A percentile compares a stretch with the other conserved stretches of the same genome.
phyloP scores from a whole-genome alignment of 2,113 vertebrate genomes.

The Neolamprologus modestus region DNA sequence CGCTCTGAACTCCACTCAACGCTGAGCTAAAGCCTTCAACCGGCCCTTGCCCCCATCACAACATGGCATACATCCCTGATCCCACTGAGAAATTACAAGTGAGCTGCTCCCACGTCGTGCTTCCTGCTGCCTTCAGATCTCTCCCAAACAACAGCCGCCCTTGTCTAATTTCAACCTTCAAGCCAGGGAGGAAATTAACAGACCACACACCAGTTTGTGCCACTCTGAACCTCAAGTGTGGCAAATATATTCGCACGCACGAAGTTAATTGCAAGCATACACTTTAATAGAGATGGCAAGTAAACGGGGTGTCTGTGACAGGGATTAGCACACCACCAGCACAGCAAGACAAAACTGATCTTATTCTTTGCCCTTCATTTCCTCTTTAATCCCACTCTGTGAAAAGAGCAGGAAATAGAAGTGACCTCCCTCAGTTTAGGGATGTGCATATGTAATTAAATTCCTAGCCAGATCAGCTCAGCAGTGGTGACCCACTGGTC shows the following conservation, averaged over 20 bases:
- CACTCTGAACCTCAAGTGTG: constrained; percentile 19
- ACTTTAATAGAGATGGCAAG: neutral
- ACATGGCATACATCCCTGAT: constrained; percentile 32
- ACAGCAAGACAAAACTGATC: constrained; percentile 9
- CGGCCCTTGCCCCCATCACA: neutral
- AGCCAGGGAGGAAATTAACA: constrained; percentile 60
- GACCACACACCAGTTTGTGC: constrained; percentile 52
- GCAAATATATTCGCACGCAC: neutral
- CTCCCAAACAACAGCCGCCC: constrained; percentile 60
- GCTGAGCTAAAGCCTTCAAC: neutral
- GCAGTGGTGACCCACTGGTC: neutral
- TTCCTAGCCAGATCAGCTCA: constrained; percentile 19
- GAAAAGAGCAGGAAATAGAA: constrained; percentile 35
- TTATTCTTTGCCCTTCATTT: constrained; percentile 31
- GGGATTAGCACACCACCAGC: constrained; percentile 24
- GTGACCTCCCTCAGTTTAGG: neutral
- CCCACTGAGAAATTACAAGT: constrained; percentile 34
- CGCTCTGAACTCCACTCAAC: constrained; percentile 13
- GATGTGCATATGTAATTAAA: constrained; percentile 49
- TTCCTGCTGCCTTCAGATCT: constrained; percentile 22
- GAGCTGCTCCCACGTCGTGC: constrained; percentile 16
- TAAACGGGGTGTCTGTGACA: constrained; percentile 5
- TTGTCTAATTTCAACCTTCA: constrained; percentile 28
- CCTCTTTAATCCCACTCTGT: constrained; percentile 32
- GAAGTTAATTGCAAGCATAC: constrained; percentile 34